These are phyloP conservation scores for Nymphalis polychloros DNA, from an alignment of 2,888 invertebrate species.

Conservation along the genomic window DNA sequence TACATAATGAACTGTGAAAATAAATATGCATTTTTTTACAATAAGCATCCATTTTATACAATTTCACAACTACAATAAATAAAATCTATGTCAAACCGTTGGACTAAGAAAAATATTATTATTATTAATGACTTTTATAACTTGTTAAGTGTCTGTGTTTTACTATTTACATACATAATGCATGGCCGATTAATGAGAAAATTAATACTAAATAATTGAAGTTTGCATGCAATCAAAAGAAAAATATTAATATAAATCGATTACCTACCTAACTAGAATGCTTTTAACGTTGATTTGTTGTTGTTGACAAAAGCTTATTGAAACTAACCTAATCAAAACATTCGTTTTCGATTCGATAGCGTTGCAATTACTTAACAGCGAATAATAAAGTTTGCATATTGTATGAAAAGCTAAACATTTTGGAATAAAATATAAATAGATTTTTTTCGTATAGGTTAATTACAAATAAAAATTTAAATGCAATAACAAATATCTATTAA, in stretches of 20 bases:
- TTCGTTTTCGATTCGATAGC: background rate
- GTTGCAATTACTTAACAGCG: background rate
- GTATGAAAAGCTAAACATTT: background rate
- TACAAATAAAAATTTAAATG: background rate
- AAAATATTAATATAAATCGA: background rate
- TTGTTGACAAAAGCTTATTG: slow-evolving; percentile 1
- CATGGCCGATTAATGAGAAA: background rate
- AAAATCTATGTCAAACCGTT: too few species aligned
- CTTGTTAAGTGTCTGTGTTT: background rate
- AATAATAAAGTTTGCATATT: background rate
- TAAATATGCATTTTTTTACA: too few species aligned
- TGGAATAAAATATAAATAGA: background rate
- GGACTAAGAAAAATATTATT: background rate
- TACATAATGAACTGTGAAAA: too few species aligned
- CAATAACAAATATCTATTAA: too few species aligned
- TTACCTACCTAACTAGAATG: background rate
- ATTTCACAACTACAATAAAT: too few species aligned
- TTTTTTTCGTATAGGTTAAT: background rate
- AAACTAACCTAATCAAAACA: slow-evolving; percentile 8
- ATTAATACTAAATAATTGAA: slow-evolving; percentile 5
- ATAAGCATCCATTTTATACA: too few species aligned
- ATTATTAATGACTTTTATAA: too few species aligned
- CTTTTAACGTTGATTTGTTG: background rate
- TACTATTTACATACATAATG: background rate
- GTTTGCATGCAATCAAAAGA: background rate